phyloP scores from a whole-genome alignment of 2,113 vertebrate species.

The Larimichthys polyactis region DNA sequence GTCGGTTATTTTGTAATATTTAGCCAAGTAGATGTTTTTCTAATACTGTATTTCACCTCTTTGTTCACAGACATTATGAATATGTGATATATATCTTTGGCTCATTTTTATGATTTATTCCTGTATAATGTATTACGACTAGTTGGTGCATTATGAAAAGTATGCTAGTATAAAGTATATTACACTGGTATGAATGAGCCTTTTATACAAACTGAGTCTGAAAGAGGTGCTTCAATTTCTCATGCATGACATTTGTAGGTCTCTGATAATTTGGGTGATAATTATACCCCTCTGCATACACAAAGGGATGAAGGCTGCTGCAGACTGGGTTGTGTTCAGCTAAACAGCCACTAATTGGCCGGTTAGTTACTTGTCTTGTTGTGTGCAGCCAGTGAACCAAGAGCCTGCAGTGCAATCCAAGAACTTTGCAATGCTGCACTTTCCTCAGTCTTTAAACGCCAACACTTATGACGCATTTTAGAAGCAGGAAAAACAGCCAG shows the following conservation, averaged over 20 bases:
- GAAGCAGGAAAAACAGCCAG: conserved; percentile 43
- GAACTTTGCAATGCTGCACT: conserved; percentile 50
- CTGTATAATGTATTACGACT: background rate
- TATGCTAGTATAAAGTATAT: too few species aligned
- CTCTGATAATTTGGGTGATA: background rate
- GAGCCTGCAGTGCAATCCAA: conserved; percentile 34
- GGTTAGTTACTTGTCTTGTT: conserved; percentile 17
- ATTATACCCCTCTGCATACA: background rate
- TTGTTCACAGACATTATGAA: background rate
- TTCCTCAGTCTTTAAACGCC: conserved; percentile 21
- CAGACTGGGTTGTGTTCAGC: conserved; percentile 17
- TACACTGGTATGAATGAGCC: background rate
- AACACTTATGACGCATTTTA: conserved; percentile 36
- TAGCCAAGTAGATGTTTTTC: background rate
- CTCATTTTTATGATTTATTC: background rate
- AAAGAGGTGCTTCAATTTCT: background rate
- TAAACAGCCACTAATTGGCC: conserved; percentile 9
- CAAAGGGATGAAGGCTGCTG: background rate
- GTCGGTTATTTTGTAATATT: background rate
- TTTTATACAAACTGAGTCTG: background rate
- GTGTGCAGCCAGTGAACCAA: conserved; percentile 28
- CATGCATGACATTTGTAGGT: background rate
- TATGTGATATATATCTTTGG: background rate
- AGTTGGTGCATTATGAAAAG: background rate
- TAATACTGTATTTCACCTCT: background rate